phyloP scores from a whole-genome alignment of 2,113 vertebrate genomes.

The Drymodes brunneopygia region DNA sequence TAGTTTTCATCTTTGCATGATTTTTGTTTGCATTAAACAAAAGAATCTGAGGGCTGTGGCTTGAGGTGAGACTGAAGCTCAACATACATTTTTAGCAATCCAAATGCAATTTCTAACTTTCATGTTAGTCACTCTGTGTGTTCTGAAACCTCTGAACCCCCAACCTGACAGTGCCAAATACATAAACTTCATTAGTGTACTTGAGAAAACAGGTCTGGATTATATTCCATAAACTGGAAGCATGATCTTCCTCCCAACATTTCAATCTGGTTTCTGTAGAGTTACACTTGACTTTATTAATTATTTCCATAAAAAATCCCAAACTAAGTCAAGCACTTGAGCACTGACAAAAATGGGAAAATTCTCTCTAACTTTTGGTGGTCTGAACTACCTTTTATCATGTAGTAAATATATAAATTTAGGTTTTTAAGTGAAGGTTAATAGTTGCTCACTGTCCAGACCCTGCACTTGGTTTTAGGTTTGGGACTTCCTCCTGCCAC shows the following conservation, averaged over 20 bases:
- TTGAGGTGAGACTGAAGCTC: neutral
- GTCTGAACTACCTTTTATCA: neutral
- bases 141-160: neutral
- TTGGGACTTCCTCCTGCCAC: neutral
- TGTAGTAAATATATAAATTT: neutral
- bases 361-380: neutral
- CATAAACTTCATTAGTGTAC: neutral
- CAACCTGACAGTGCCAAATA: neutral
- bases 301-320: neutral
- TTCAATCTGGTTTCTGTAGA: neutral
- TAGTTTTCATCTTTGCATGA: neutral
- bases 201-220: neutral
- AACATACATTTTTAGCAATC: neutral
- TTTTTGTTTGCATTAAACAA: neutral
- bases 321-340: neutral
- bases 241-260: fast-evolving
- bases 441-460: neutral
- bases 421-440: neutral
- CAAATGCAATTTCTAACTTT: neutral
- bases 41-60: neutral
- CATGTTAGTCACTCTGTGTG: neutral
- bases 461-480: neutral
- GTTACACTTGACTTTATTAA: neutral
- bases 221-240: neutral
- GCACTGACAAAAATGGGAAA: neutral